Base-by-base conservation (phyloP, 1,140 invertebrate genomes). In the Ooceraea biroi region DNA sequence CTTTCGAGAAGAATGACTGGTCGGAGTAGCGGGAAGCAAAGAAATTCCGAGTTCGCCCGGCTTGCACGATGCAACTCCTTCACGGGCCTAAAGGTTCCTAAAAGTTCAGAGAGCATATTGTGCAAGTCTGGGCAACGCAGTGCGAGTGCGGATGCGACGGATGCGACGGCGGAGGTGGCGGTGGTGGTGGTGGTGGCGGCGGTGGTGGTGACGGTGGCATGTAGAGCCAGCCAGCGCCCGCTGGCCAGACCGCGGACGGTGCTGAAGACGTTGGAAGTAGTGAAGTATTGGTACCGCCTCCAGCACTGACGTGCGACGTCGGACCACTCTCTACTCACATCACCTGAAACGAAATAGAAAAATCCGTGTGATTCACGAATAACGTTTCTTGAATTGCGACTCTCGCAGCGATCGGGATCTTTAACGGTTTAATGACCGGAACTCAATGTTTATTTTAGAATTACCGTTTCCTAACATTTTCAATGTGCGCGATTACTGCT, bases 251-350 rank as follows among this genome's bases (percentile, higher is more conserved):
- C 25, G 83, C 74, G 73, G 84, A 82, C 77, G 82, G 63, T 74
- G 86, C 71, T 69, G 89, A 84, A 50, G 89, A 77, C 12, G 85
- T 80, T 58, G 89, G 84, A 83, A 91, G 83, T 69, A 89, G 88
- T 52, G 90, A 60, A 61, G n/a, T n/a, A n/a, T 87, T 91, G 82
- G 72, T 69, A 82, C 86, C 87, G 63, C 90, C 91, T 85, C 88
- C 91, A 66, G 78, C 88, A 73, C 91, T 91, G 85, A 90, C 90
- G 66, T 94, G 92, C 50, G 93, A 91, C 57, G 92, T 91, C 85
- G 92, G 88, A 89, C 93, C 93, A 91, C 93, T 93, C 94, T 95
- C 94, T 91, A 94, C 94, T 95, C 94, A 95, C 95, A 96, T 96
- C 89, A 96, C 95, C 95, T 96, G 91, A 63, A 94, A 74, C 22